phyloP scores from a whole-genome alignment of 2,113 vertebrate species.

The cattle (Bos taurus) region ARS-UCD2.0 NC_037351.1:1106501-1107000 shows the following conservation, averaged over 20 bases:
- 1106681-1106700: not conserved
- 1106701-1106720: not conserved
- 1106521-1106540: not conserved
- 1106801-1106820: not conserved
- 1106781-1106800: not conserved
- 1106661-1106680: not conserved
- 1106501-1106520: not conserved
- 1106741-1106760: not conserved
- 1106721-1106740: not conserved
- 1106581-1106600: not conserved
- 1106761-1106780: not conserved
- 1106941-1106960: not conserved
- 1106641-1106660: not conserved
- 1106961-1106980: not conserved
- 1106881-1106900: not conserved
- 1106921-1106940: no score
- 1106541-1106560: not conserved
- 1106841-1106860: not conserved
- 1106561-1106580: not conserved
- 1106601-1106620: no score
- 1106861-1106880: not conserved
- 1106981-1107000: not conserved
- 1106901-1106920: not conserved
- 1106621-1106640: not conserved
- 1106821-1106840: not conserved